Evolutionary conservation across 2,888 invertebrate genomes (phyloP).

Genomic region (Conistra vaccinii): DNA sequence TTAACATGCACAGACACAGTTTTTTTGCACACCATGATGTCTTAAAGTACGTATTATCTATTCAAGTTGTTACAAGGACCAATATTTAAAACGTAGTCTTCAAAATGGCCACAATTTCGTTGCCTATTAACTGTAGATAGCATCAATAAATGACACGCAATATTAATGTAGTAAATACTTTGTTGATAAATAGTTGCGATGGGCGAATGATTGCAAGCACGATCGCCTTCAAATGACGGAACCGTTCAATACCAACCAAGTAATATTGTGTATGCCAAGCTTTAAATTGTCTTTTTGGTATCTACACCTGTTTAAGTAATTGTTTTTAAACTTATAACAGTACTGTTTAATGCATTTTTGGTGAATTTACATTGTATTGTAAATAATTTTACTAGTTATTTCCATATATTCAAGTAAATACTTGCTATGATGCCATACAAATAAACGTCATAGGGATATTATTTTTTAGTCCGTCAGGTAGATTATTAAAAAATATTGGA

Average conservation of each 20-base stretch:
- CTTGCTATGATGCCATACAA: background rate
- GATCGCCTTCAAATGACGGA: slow-evolving; percentile 48
- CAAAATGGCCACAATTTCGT: slow-evolving; percentile 45
- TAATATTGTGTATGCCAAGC: background rate
- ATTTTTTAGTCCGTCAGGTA: too few relatives aligned
- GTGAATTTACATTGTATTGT: slow-evolving; percentile 10
- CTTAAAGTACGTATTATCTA: slow-evolving; percentile 4
- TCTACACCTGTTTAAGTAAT: slow-evolving; percentile 46
- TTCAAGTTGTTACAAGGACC: slow-evolving; percentile 4
- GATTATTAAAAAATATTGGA: too few relatives aligned
- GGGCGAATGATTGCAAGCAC: slow-evolving; percentile 20
- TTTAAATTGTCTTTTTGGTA: slow-evolving; percentile 12
- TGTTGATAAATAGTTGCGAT: slow-evolving; percentile 50
- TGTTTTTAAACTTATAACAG: slow-evolving; percentile 8
- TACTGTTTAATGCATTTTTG: slow-evolving; percentile 14
- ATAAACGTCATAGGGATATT: background rate
- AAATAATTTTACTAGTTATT: background rate
- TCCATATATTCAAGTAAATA: slow-evolving; percentile 16
- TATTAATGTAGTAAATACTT: slow-evolving; percentile 45
- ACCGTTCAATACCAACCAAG: slow-evolving; percentile 17
- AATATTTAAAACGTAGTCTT: slow-evolving; percentile 10
- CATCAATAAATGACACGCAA: slow-evolving; percentile 51
- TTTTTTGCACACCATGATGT: background rate
- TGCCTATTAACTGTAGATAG: slow-evolving; percentile 51
- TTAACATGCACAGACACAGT: background rate